These are phyloP conservation scores for Gortyna flavago DNA, from an alignment of 2,888 invertebrate species.

Conservation along the genomic window DNA sequence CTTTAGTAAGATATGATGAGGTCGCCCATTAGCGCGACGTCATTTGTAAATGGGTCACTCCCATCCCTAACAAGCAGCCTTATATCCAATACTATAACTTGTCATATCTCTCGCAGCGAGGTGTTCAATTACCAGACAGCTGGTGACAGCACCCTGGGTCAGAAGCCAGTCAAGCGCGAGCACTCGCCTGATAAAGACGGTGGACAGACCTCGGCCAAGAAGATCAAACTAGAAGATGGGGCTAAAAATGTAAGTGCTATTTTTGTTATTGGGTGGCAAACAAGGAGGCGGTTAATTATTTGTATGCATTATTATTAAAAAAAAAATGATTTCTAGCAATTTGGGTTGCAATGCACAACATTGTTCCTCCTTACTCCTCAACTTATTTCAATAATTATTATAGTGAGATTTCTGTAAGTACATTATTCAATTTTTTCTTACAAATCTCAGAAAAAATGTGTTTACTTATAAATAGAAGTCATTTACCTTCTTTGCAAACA, in stretches of 20 bases:
- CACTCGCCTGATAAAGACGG: conserved; percentile 86
- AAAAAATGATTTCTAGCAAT: too few species aligned
- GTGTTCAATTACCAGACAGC: conserved; percentile 94
- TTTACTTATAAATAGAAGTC: too few species aligned
- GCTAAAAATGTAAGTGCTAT: conserved; percentile 75
- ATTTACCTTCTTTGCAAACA: too few species aligned
- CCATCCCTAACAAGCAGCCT: background rate
- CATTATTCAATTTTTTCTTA: too few species aligned
- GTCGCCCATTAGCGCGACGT: background rate
- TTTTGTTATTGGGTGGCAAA: background rate
- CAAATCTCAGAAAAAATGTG: too few species aligned
- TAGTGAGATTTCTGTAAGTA: background rate
- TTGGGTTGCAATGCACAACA: background rate
- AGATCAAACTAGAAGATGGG: conserved; percentile 88
- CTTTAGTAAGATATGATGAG: background rate
- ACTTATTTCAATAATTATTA: background rate
- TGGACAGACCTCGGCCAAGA: conserved; percentile 81
- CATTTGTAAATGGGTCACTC: background rate
- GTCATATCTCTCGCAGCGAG: conserved; percentile 89
- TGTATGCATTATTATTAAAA: background rate
- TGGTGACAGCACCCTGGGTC: conserved; percentile 95
- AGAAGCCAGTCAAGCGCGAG: conserved; percentile 89
- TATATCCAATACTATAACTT: background rate
- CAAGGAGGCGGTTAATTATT: background rate
- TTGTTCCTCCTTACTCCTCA: background rate